Base-by-base conservation (phyloP, 2,797 vertebrate genomes). In the Cephalopachus bancanus region DNA sequence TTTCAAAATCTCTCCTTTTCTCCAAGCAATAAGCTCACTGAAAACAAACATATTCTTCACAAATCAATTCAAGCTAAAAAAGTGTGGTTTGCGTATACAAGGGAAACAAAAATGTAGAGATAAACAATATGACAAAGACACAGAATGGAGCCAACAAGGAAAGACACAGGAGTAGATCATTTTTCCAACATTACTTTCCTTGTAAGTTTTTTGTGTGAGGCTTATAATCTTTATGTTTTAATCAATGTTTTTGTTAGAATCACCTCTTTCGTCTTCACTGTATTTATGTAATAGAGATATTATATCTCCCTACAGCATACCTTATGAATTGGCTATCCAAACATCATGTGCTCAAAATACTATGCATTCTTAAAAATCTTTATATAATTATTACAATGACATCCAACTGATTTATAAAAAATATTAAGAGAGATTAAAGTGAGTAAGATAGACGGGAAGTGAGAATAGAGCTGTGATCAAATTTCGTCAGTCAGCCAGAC, bases 21-120 rank as follows among this genome's bases (percentile, higher is more conserved):
- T 95, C n/a, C 64, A 91, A 95, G 55, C 85, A 83, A 89, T 94
- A 80, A 97, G 81, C 22, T 87, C 19, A 64, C 19, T 69, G 62
- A 12, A 94, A 95, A 88, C 59, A 95, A 96, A 95, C 49, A 95
- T 89, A 94, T 96, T 91, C 7, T 91, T 96, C 86, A 95, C 64
- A 91, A 91, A 94, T 81, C 33, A 87, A 89, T 76, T 96, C 37
- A 89, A 69, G 65, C 59, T 91, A 76, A 72, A 95, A 95, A 92
- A 15, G 2, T 71, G 7, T 81, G 7, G 7, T 71, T 78, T 90
- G 83, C 72, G 5, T 74, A 22, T 64, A 53, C 4, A 33, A 30
- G 2, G 7, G 5, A 87, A 83, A 51, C 12, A 76, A 30, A 60
- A 22, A 81, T 8, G 0, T 26, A 72, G 24, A 65, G 2, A 14